Percentiles rank a stretch among this genome's conserved stretches.
These are phyloP conservation scores for Hyalella azteca DNA, from an alignment of 2,888 invertebrate species.

Conservation along the genomic window DNA sequence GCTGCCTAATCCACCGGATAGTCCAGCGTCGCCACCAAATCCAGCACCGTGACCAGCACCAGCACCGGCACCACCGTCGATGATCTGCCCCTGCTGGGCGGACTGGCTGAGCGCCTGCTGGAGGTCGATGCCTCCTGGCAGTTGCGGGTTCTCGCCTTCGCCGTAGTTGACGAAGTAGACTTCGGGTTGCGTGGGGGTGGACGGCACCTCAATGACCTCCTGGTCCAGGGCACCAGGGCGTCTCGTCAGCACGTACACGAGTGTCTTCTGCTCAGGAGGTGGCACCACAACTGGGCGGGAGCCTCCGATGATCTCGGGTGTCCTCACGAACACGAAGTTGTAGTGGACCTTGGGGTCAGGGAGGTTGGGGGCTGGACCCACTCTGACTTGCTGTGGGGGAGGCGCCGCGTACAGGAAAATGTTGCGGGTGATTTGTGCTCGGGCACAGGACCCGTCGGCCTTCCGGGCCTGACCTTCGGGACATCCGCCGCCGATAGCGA, in stretches of 20 bases:
- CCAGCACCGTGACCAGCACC: neutral
- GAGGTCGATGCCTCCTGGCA: slow-evolving; percentile 36
- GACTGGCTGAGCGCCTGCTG: slow-evolving; percentile 39
- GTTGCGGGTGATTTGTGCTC: slow-evolving; percentile 20
- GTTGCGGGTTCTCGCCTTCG: slow-evolving; percentile 12
- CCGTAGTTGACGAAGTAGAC: slow-evolving; percentile 37
- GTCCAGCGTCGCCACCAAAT: neutral
- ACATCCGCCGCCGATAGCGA: neutral
- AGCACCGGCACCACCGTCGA: slow-evolving; percentile 12
- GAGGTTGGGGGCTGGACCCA: slow-evolving; percentile 2
- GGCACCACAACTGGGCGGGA: slow-evolving; percentile 30
- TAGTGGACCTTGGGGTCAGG: slow-evolving; percentile 37
- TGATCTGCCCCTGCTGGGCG: slow-evolving; percentile 32
- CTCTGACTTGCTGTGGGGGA: slow-evolving; percentile 24
- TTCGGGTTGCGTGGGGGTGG: slow-evolving; percentile 28
- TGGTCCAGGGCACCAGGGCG: slow-evolving; percentile 23
- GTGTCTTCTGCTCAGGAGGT: slow-evolving; percentile 33
- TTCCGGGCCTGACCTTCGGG: slow-evolving; percentile 16
- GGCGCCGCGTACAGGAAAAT: slow-evolving; percentile 9
- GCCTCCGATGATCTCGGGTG: neutral
- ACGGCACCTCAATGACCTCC: slow-evolving; percentile 32
- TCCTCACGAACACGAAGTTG: slow-evolving; percentile 35
- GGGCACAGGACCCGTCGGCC: slow-evolving; percentile 17
- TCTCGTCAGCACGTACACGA: slow-evolving; percentile 34
- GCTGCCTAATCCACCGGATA: neutral